Conservation (phyloP, 2,113 vertebrate genomes). For the Phycodurus eques region DNA sequence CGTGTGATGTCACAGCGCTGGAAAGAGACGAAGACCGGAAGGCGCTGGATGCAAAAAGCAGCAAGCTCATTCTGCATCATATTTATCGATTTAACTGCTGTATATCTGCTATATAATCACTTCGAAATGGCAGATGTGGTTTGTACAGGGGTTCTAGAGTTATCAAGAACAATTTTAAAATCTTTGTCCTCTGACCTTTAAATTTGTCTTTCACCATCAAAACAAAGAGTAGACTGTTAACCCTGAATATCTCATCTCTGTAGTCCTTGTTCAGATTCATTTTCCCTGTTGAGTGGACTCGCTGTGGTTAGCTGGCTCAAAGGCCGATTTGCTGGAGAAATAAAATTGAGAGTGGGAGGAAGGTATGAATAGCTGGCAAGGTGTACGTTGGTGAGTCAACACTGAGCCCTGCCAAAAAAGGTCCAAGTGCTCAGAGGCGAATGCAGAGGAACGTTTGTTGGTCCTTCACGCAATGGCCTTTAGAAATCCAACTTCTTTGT, state of each 20-base stretch:
- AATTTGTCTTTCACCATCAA: background rate
- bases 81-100: too few relatives aligned
- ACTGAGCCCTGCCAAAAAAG: slow-evolving; percentile 35
- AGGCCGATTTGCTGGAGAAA: slow-evolving; percentile 40
- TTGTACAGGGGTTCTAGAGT: too few relatives aligned
- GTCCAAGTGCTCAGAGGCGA: slow-evolving; percentile 32
- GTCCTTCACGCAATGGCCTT: slow-evolving; percentile 9
- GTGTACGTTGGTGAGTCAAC: slow-evolving; percentile 54
- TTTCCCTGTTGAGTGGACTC: slow-evolving; percentile 26
- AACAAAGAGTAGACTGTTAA: slow-evolving; percentile 6
- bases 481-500: background rate
- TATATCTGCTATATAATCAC: too few relatives aligned
- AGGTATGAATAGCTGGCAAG: slow-evolving; percentile 56
- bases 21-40: too few relatives aligned
- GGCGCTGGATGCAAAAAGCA: too few relatives aligned
- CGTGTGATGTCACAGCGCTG: too few relatives aligned
- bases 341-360: slow-evolving; percentile 47
- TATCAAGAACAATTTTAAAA: too few relatives aligned
- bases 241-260: background rate
- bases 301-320: slow-evolving; percentile 25
- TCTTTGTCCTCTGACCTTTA: too few relatives aligned
- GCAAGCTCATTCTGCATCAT: too few relatives aligned
- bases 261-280: slow-evolving; percentile 25
- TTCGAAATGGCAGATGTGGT: too few relatives aligned
- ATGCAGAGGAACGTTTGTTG: slow-evolving; percentile 24